phyloP scores from a whole-genome alignment of 2,888 invertebrate genomes.

The Trimorus sp. region DNA sequence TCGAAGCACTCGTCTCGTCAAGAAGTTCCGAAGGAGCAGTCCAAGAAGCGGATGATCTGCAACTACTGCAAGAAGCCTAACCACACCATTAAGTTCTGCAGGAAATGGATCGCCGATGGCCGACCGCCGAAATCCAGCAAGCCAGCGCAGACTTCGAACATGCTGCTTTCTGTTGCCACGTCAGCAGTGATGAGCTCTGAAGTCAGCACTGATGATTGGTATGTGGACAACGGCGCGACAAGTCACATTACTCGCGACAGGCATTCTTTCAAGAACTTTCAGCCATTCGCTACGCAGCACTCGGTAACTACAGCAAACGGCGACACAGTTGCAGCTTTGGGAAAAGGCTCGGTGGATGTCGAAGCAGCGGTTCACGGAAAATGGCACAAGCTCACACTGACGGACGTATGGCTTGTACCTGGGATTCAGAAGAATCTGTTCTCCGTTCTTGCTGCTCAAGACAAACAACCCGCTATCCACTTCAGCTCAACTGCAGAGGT shows the following conservation, averaged over 20 bases:
- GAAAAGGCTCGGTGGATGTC: slow-evolving; percentile 62
- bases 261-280: slow-evolving; percentile 60
- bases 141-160: slow-evolving; percentile 6
- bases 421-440: slow-evolving; percentile 71
- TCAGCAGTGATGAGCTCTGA: slow-evolving; percentile 15
- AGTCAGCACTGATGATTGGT: slow-evolving; percentile 67
- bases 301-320: slow-evolving; percentile 67
- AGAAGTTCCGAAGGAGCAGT: neutral
- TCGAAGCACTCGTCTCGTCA: neutral
- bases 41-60: slow-evolving; percentile 35
- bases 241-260: slow-evolving; percentile 70
- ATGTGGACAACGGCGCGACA: slow-evolving; percentile 75
- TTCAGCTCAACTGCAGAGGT: slow-evolving; percentile 64
- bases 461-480: slow-evolving; percentile 57
- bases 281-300: slow-evolving; percentile 62
- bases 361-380: slow-evolving; percentile 55
- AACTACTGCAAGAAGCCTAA: slow-evolving; percentile 38
- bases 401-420: slow-evolving; percentile 71
- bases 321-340: slow-evolving; percentile 63
- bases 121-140: slow-evolving; percentile 15
- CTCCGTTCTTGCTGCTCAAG: slow-evolving; percentile 71
- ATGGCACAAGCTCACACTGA: slow-evolving; percentile 60
- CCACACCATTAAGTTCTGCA: slow-evolving; percentile 29
- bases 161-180: slow-evolving; percentile 1
- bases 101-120: slow-evolving; percentile 52